Evolutionary conservation across 2,888 invertebrate genomes (phyloP).

Genomic region (Hemithea aestivaria): DNA sequence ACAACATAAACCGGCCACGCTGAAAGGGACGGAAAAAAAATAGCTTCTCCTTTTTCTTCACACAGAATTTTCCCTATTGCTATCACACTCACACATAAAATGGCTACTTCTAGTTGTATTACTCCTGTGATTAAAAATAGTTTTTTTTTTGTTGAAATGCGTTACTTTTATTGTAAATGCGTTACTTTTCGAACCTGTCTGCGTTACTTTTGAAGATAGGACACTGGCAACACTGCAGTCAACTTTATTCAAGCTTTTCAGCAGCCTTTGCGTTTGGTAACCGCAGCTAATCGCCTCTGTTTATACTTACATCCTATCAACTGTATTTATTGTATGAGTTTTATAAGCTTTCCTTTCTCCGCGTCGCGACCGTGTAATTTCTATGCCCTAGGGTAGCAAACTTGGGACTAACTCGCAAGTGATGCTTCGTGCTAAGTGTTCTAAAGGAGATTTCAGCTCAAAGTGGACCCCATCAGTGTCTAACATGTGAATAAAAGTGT

Average conservation of each 20-base stretch:
- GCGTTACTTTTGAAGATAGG: too few relatives aligned
- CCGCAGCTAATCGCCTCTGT: slow-evolving; percentile 29
- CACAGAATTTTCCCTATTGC: too few relatives aligned
- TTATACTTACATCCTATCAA: slow-evolving; percentile 17
- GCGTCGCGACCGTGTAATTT: slow-evolving; percentile 12
- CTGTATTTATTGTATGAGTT: slow-evolving; percentile 3
- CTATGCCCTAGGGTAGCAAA: slow-evolving; percentile 14
- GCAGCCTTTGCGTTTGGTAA: slow-evolving; percentile 32
- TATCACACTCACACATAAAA: too few relatives aligned
- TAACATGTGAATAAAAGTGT: slow-evolving; percentile 67
- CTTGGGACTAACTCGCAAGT: slow-evolving; percentile 46
- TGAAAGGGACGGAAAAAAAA: too few relatives aligned
- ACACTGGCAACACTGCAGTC: slow-evolving; percentile 21
- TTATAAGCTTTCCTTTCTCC: slow-evolving; percentile 22
- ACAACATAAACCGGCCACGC: too few relatives aligned
- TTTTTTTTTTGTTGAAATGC: too few relatives aligned
- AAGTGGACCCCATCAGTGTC: slow-evolving; percentile 23
- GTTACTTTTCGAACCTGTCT: too few relatives aligned
- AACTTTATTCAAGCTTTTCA: slow-evolving; percentile 35
- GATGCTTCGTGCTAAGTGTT: slow-evolving; percentile 25
- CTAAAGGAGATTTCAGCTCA: slow-evolving; percentile 3
- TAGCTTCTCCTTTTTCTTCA: too few relatives aligned
- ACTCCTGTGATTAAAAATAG: too few relatives aligned
- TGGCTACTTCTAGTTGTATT: too few relatives aligned
- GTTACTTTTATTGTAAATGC: too few relatives aligned